Base-by-base conservation (phyloP, 1,140 invertebrate species). In the Pemphigus obesinymphae region DNA sequence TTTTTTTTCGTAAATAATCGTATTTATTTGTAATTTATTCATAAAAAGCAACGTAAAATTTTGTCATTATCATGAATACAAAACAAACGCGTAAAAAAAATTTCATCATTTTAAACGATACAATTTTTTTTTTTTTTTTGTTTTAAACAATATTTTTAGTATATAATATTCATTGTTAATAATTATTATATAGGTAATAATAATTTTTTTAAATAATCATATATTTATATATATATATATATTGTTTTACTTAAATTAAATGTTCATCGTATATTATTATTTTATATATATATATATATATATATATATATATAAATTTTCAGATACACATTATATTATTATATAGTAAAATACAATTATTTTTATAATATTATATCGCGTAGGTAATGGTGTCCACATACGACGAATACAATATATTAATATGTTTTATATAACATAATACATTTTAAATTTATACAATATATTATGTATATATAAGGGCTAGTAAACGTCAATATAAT, bases 271-370 rank as follows among this genome's bases (percentile, higher is more conserved):
- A n/a, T n/a, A n/a, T n/a, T n/a, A n/a, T n/a, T n/a, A n/a, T n/a
- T n/a, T n/a, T 29, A 29, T 43, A 70, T n/a, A 34, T 10, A 70
- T 43, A 70, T 31, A 31, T 10, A 40, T 10, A 10, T 10, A 11
- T 45, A 45, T 45, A 58, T 58, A 11, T 13, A 13, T 11, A 45
- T 45, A 45, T 11, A 1, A 11, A 11, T 40, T 45, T 6, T 13
- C 8, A 7, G 13, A 1, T 6, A 11, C 43, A 45, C 8, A 73
- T 48, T 73, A 50, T 43, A 17, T 48, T 31, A 73, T 31, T 17
- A 29, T n/a, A 73, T 73, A 50, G 8, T 73, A 73, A 73, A 73
- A 73, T 73, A 73, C 70, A 73, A 34, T 70, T n/a, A n/a, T n/a
- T n/a, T n/a, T n/a, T 45, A 63, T 55, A 61, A 31, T 61, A 61